Base-by-base conservation (phyloP, 1,140 invertebrate species). In the Uloborus diversus region DNA sequence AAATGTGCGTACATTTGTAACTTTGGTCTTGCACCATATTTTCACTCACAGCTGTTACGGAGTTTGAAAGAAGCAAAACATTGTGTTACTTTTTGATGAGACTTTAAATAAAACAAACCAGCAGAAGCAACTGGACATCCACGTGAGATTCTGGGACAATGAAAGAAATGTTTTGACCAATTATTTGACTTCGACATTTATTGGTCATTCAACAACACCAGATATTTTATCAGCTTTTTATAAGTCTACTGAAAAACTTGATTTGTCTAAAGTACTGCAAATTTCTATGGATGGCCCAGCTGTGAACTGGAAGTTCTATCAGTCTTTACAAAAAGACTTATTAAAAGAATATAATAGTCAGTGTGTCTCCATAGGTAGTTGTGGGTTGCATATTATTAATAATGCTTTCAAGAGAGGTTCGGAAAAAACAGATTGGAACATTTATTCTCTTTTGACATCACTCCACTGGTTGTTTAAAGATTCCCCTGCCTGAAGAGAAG, bases 261-360 rank as follows among this genome's bases (percentile, higher is more conserved):
- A 66, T 14, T 27, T 66, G 37, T 3, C 64, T 42, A 66, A 66
- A 5, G 1, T 66, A 17, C 25, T 42, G 27, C 32, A 83, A 61
- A 47, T 84, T 23, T 83, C 82, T 23, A 84, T 83, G 82, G 80
- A 83, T 82, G 82, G 82, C 23, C 83, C 83, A 30, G 35, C 42
- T 61, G 69, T 76, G n/a, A 83, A 84, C 61, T 82, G 82, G 82
- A 83, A 81, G 57, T 83, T 84, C 73, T 81, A 53, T 76, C 53
- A 82, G 47, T 25, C 61, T 13, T 33, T 84, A 25, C 79, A 83
- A 51, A 30, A 42, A 57, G 30, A 82, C 30, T 23, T 80, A 32
- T 35, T 79, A 27, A 57, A 79, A 20, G 56, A 64, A 30, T 53
- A 78, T 62, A 71, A 70, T 53, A 49, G 56, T 33, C 14, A 42